Percentiles rank a stretch among this genome's conserved stretches.
phyloP scores from a whole-genome alignment of 2,888 invertebrate species.

The Mesochorus sp. region DNA sequence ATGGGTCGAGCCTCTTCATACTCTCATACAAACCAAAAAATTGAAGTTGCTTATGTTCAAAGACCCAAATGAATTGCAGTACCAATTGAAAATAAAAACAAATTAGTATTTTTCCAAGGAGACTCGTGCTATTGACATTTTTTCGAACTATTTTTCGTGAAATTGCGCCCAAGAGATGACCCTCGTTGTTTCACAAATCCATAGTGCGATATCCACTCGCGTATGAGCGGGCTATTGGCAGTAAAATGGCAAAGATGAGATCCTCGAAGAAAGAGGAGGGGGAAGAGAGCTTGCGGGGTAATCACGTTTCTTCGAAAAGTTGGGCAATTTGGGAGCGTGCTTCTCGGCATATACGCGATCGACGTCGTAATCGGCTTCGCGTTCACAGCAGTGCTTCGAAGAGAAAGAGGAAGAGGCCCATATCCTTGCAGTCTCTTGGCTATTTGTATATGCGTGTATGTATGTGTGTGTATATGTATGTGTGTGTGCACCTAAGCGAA shows the following conservation, averaged over 20 bases:
- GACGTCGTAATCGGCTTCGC: slow-evolving; percentile 78
- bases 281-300: slow-evolving; percentile 3
- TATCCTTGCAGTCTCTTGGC: slow-evolving; percentile 67
- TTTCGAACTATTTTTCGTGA: slow-evolving; percentile 7
- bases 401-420: slow-evolving; percentile 21
- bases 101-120: no score
- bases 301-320: slow-evolving; percentile 73
- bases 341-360: slow-evolving; percentile 73
- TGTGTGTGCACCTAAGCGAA: slow-evolving; percentile 58
- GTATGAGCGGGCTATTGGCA: slow-evolving; percentile 10
- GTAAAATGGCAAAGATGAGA: slow-evolving; percentile 39
- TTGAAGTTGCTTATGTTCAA: no score
- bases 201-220: no score
- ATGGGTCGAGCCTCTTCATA: slow-evolving; percentile 15
- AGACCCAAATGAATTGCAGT: no score
- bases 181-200: background rate
- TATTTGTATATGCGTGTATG: slow-evolving; percentile 61
- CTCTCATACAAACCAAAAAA: slow-evolving; percentile 31
- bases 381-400: slow-evolving; percentile 62
- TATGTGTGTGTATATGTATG: no score
- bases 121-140: no score
- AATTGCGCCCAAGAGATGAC: background rate
- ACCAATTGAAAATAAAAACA: no score
- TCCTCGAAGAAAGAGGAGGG: background rate
- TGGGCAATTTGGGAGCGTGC: slow-evolving; percentile 74